phyloP scores from a whole-genome alignment of 2,797 vertebrate genomes.

The Falco naumanni region DNA sequence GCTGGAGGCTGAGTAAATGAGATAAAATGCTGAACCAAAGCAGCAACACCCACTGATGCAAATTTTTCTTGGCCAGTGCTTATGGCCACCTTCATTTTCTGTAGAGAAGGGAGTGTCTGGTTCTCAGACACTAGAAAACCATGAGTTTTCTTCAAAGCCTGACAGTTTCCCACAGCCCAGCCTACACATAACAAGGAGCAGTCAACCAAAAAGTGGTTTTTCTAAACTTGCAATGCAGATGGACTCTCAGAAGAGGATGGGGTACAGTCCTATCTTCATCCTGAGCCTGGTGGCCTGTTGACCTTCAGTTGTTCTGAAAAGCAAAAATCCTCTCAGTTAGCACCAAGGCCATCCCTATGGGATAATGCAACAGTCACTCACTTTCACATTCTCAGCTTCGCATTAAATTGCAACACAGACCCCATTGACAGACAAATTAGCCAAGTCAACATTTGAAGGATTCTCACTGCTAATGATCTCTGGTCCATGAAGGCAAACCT shows the following conservation, averaged over 20 bases:
- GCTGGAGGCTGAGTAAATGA: slow-evolving; percentile 55
- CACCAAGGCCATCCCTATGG: neutral
- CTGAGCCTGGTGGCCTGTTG: neutral
- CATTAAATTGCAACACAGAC: slow-evolving; percentile 4
- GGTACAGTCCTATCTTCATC: neutral
- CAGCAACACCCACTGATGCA: slow-evolving; percentile 48
- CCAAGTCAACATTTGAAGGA: slow-evolving; percentile 58
- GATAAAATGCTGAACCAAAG: slow-evolving; percentile 59
- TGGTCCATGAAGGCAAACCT: slow-evolving; percentile 60
- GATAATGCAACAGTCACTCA: neutral
- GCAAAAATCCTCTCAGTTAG: neutral
- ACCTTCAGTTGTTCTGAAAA: neutral
- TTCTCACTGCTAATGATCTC: slow-evolving; percentile 56
- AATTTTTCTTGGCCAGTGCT: slow-evolving; percentile 48
- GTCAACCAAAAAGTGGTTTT: neutral
- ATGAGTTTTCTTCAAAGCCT: neutral
- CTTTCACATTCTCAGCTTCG: neutral
- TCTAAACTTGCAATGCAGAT: neutral
- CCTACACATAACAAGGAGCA: neutral
- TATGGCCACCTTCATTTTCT: slow-evolving; percentile 22
- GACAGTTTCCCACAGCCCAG: neutral
- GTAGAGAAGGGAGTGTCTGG: slow-evolving; percentile 17
- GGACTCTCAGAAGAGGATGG: neutral
- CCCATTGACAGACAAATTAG: slow-evolving; percentile 57
- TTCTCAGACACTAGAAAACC: neutral